These are phyloP conservation scores for Capitella teleta DNA, from an alignment of 1,140 invertebrate genomes.

Conservation along the genomic window DNA sequence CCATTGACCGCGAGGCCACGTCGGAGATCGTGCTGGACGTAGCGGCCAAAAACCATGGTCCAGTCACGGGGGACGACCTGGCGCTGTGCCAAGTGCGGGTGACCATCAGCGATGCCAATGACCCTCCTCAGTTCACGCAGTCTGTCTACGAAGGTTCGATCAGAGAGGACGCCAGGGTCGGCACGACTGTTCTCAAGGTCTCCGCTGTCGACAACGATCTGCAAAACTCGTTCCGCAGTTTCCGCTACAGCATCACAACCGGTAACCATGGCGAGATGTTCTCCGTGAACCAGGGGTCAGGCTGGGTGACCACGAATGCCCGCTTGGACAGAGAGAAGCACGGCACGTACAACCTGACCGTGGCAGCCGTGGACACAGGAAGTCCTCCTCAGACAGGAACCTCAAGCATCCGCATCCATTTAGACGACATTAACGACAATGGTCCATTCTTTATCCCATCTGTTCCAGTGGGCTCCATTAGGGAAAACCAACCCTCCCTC, in stretches of 20 bases:
- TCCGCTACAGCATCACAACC: slow-evolving; percentile 80
- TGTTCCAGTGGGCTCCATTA: slow-evolving; percentile 66
- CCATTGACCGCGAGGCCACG: slow-evolving; percentile 77
- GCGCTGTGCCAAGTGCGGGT: slow-evolving; percentile 88
- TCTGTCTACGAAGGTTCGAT: slow-evolving; percentile 61
- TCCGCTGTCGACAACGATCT: slow-evolving; percentile 84
- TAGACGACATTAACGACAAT: slow-evolving; percentile 87
- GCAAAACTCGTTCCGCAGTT: slow-evolving; percentile 78
- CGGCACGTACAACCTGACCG: slow-evolving; percentile 62
- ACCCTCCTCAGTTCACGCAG: slow-evolving; percentile 80
- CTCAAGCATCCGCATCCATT: slow-evolving; percentile 60
- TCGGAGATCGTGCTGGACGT: slow-evolving; percentile 79
- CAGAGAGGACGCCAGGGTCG: slow-evolving; percentile 60
- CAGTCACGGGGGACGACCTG: slow-evolving; percentile 84
- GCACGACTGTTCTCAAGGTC: slow-evolving; percentile 64
- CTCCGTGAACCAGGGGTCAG: slow-evolving; percentile 63
- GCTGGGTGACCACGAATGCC: slow-evolving; percentile 82
- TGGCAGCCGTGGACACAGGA: slow-evolving; percentile 82
- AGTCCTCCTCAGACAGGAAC: slow-evolving; percentile 66
- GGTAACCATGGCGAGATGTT: slow-evolving; percentile 73
- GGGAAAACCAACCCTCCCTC: slow-evolving; percentile 76
- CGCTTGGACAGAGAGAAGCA: slow-evolving; percentile 72
- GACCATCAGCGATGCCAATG: slow-evolving; percentile 83
- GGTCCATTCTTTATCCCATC: slow-evolving; percentile 69
- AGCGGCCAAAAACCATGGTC: slow-evolving; percentile 85